phyloP scores from a whole-genome alignment of 1,140 invertebrate species.

The Chelonus insularis region DNA sequence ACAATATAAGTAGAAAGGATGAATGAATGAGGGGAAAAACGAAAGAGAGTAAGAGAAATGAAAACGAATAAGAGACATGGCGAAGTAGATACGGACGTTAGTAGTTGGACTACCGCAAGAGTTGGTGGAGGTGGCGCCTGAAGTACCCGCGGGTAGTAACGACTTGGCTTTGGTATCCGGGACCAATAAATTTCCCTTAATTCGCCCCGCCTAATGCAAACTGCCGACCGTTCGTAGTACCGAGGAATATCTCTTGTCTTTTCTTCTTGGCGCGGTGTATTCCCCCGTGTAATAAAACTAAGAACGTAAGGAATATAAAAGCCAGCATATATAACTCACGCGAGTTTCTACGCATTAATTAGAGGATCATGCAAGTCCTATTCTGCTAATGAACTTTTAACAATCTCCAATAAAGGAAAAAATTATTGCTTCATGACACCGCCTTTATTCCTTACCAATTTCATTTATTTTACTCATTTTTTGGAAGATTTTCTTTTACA shows the following conservation, averaged over 20 bases:
- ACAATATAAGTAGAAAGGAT: neutral
- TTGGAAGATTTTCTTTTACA: no score
- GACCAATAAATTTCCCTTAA: conserved; percentile 52
- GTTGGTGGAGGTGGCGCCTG: conserved; percentile 33
- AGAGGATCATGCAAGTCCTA: conserved; percentile 28
- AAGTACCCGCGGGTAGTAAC: conserved; percentile 39
- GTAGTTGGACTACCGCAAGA: conserved; percentile 44
- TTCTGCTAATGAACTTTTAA: conserved; percentile 36
- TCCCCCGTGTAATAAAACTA: neutral
- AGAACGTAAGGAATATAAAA: neutral
- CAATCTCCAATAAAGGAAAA: no score
- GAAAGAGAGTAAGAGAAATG: conserved; percentile 24
- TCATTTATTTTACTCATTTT: no score
- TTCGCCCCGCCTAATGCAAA: conserved; percentile 52
- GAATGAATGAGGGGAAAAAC: conserved; percentile 28
- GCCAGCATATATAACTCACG: neutral
- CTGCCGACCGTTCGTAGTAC: conserved; percentile 37
- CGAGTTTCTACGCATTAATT: conserved; percentile 32
- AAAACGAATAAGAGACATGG: conserved; percentile 31
- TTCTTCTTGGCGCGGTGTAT: neutral
- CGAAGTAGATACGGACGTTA: conserved; percentile 51
- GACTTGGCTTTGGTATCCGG: conserved; percentile 35
- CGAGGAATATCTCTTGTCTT: conserved; percentile 32
- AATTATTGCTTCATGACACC: no score
- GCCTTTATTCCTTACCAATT: no score